phyloP scores from a whole-genome alignment of 2,888 invertebrate genomes.

The Cosmopolites sordidus region DNA sequence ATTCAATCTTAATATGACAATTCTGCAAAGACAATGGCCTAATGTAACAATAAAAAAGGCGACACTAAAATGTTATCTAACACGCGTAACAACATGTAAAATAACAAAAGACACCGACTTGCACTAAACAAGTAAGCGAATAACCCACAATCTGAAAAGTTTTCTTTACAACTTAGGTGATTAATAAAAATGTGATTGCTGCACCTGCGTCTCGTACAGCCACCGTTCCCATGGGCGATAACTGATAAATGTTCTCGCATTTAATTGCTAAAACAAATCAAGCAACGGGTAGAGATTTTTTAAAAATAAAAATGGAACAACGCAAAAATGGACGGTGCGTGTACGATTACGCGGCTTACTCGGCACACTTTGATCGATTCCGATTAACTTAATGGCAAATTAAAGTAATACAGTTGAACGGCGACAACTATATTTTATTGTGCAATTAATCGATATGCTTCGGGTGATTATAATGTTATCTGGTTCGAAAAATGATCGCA shows the following conservation, averaged over 20 bases:
- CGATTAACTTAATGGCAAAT: slow-evolving; percentile 11
- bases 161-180: background rate
- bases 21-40: no score
- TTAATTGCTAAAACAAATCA: slow-evolving; percentile 12
- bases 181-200: slow-evolving; percentile 2
- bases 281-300: background rate
- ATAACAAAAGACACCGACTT: no score
- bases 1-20: no score
- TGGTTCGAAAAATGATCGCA: no score
- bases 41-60: no score
- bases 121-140: no score
- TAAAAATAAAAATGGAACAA: background rate
- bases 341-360: background rate
- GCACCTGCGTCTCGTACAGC: background rate
- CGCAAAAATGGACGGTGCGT: background rate
- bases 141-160: background rate
- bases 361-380: slow-evolving; percentile 13
- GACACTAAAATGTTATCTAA: no score
- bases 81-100: no score
- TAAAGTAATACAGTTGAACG: slow-evolving; percentile 6
- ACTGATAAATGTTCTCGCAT: slow-evolving; percentile 7
- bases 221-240: background rate
- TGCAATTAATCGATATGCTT: background rate
- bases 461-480: no score
- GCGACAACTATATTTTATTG: slow-evolving; percentile 1